Evolutionary conservation across 35 echinoderm and acorn worm species (phyloP).

Genomic region (Lytechinus variegatus): DNA sequence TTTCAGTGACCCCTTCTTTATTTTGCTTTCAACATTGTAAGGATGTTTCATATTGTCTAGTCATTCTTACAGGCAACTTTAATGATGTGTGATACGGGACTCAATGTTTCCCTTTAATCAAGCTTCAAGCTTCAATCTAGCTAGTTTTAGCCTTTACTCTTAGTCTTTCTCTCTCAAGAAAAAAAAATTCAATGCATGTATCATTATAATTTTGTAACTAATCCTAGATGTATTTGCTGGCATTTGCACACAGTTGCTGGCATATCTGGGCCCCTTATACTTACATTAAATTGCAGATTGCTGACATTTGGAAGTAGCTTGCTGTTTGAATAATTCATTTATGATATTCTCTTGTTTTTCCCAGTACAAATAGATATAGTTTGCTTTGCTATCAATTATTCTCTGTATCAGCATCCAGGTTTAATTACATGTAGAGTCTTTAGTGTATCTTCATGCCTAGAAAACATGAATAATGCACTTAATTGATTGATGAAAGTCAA

Average conservation of each 20-base stretch:
- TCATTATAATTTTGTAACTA: background rate
- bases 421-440: background rate
- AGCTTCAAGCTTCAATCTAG: background rate
- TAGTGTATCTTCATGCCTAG: background rate
- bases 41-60: background rate
- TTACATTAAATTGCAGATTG: background rate
- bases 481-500: too few species aligned
- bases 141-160: background rate
- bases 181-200: background rate
- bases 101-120: too few species aligned
- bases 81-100: background rate
- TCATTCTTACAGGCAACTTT: background rate
- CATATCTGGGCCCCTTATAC: background rate
- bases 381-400: background rate
- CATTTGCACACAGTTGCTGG: background rate
- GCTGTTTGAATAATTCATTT: background rate
- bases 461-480: too few species aligned
- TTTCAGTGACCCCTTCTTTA: background rate
- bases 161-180: background rate
- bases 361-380: background rate
- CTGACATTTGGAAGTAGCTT: background rate
- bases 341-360: background rate
- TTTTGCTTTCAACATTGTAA: background rate
- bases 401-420: background rate
- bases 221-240: background rate